These are phyloP conservation scores for Vimba vimba DNA, from an alignment of 2,113 vertebrate genomes.

Conservation along the genomic window DNA sequence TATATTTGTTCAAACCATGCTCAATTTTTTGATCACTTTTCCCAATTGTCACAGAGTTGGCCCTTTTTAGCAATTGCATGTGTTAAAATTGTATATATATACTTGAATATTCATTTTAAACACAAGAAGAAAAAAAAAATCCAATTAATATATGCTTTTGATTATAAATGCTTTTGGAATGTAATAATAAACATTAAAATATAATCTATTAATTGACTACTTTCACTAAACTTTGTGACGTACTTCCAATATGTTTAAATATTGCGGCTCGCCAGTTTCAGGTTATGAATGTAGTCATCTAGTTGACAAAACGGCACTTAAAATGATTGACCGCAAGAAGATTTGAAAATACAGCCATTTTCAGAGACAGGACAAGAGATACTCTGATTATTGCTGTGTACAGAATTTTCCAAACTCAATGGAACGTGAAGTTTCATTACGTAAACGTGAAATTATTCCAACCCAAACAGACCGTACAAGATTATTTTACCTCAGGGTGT, in stretches of 20 bases:
- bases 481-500: neutral
- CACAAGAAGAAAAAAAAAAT: too few species aligned
- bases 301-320: neutral
- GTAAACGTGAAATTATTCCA: neutral
- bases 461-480: neutral
- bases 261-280: too few species aligned
- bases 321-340: neutral
- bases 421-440: neutral
- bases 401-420: neutral
- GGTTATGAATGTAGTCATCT: too few species aligned
- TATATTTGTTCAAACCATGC: constrained; percentile 41
- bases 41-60: neutral
- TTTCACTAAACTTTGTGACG: too few species aligned
- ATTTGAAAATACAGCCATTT: neutral
- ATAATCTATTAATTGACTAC: too few species aligned
- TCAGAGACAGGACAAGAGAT: neutral
- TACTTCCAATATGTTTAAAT: too few species aligned
- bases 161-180: too few species aligned
- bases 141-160: too few species aligned
- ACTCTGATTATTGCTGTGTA: neutral
- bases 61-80: neutral
- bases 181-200: too few species aligned
- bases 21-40: neutral
- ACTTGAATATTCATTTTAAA: too few species aligned
- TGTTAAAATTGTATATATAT: too few species aligned